These are phyloP conservation scores for Pangasius larnaudii DNA, from an alignment of 2,797 vertebrate genomes.

Conservation along the genomic window DNA sequence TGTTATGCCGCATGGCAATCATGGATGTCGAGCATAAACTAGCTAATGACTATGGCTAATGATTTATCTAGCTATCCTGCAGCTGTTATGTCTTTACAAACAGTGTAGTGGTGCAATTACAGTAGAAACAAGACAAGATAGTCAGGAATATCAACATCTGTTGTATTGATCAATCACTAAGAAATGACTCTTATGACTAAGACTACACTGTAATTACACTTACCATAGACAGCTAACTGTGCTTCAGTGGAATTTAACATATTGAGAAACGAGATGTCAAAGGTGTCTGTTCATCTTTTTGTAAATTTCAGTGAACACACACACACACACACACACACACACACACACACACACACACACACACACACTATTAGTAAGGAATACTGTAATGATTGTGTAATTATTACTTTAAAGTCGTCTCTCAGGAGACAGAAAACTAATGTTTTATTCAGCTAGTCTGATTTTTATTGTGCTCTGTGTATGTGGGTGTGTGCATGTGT, in stretches of 20 bases:
- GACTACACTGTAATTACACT: background rate
- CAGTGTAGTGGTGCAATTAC: background rate
- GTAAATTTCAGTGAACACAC: background rate
- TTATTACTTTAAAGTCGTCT: slow-evolving; percentile 1
- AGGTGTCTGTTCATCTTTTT: background rate
- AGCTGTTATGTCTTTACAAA: background rate
- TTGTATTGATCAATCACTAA: background rate
- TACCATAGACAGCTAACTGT: background rate
- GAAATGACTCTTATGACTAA: background rate
- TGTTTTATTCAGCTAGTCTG: background rate
- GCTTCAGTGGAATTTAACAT: background rate
- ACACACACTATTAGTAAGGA: background rate
- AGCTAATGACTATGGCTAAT: background rate
- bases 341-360: background rate
- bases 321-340: background rate
- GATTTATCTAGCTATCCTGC: background rate
- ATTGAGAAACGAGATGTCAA: background rate
- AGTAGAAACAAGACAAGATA: background rate
- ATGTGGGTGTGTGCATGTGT: background rate
- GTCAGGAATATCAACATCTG: background rate
- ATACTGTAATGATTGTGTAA: background rate
- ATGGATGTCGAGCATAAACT: background rate
- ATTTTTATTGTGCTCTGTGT: slow-evolving; percentile 21
- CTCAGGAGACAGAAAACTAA: background rate
- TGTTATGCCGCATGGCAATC: background rate